A percentile compares a stretch with the other conserved stretches of the same genome.
Evolutionary conservation across 2,888 invertebrate genomes (phyloP).

Genomic region (Caenorhabditis sp.): DNA sequence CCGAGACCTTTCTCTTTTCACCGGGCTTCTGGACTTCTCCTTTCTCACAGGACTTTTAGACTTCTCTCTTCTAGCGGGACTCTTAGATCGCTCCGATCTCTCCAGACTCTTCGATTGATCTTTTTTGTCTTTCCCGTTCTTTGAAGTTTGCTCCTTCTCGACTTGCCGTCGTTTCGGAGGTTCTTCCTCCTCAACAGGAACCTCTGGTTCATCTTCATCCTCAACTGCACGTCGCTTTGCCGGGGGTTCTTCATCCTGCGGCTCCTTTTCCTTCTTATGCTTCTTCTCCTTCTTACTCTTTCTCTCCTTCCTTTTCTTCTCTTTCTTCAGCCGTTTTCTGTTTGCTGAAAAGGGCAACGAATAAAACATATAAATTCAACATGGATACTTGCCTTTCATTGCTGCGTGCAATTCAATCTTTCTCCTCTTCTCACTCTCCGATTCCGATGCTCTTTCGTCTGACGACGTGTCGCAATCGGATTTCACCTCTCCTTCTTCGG

Average conservation of each 20-base stretch:
- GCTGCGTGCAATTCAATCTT: no score
- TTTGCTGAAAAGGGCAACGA: no score
- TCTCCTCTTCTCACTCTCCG: constrained; percentile 13
- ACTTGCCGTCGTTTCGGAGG: constrained; percentile 28
- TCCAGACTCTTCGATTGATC: background rate
- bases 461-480: constrained; percentile 45
- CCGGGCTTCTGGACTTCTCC: constrained; percentile 2
- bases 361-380: no score
- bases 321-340: background rate
- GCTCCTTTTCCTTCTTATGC: constrained; percentile 55
- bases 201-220: constrained; percentile 6
- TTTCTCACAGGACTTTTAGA: background rate
- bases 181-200: constrained; percentile 29
- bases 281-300: constrained; percentile 69
- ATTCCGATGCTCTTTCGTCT: constrained; percentile 34
- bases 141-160: background rate
- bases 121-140: background rate
- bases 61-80: background rate
- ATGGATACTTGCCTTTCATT: no score
- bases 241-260: constrained; percentile 39
- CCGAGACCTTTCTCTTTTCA: constrained; percentile 38
- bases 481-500: constrained; percentile 50
- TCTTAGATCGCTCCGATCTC: background rate
- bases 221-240: constrained; percentile 13
- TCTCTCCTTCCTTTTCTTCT: constrained; percentile 38